Evolutionary conservation across 2,113 vertebrate genomes (phyloP), one percentile per base, ranked within the genome.

Genomic region (Gorsachius goisagi): DNA sequence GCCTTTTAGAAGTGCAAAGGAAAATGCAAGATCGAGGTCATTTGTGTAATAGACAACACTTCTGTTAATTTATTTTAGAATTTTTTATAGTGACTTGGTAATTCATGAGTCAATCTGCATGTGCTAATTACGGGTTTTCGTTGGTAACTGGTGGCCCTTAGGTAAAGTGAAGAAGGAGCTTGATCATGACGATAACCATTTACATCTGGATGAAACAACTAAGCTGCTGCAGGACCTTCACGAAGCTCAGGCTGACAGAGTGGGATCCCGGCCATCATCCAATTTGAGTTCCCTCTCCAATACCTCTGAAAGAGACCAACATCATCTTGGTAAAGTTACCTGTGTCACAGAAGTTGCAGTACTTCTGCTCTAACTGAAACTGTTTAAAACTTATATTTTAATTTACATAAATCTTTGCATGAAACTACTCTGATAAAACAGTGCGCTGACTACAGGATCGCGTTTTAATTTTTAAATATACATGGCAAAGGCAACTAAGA

Each of bases 211-310:
- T 4, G 99, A 99, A 58, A 98, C 99, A 19, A 97, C 99, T 14
- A 99, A 99, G 95, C 98, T 99, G 33, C 97, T 99, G 55, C 99
- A 99, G 97, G 99, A 99, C 92, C 99, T 99, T 89, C 99, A 99
- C 55, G 99, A 99, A 44, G 98, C 98, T 7, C 99, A 99, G 95
- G 98, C 98, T 4, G 99, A 99, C 69, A 97, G 99, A 44, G 99
- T 99, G 15, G 98, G 99, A 87, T 99, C 99, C 55, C 98, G 99
- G 86, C 99, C 99, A 0, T 99, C 99, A 0, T 99, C 99, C 68
- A 99, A 99, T 93, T 97, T 99, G 94, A 99, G 99, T 85, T 99
- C 99, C 16, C 98, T 99, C 78, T 99, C 99, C 82, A 99, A 99
- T 69, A 90, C 98, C 32, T 99, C 99, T 2, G 99, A 99, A 95